Evolutionary conservation across 2,113 vertebrate genomes (phyloP).

Genomic region (Syngnathoides biaculeatus): DNA sequence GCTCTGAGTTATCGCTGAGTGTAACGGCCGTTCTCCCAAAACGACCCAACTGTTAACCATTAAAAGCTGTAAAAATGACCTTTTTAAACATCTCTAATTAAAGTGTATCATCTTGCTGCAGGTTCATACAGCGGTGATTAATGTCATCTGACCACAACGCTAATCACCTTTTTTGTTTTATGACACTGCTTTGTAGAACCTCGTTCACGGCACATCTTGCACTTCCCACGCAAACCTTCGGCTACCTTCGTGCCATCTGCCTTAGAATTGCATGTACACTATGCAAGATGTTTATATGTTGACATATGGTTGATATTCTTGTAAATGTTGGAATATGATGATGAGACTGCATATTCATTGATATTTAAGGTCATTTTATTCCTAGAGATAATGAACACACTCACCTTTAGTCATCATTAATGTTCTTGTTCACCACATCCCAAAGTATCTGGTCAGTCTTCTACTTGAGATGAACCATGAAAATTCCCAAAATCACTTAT

Average conservation of each 20-base stretch:
- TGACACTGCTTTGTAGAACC: not conserved
- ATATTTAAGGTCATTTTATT: no score
- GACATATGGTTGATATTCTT: not conserved
- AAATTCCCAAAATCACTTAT: no score
- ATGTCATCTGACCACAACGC: not conserved
- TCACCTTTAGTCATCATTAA: no score
- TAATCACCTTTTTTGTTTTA: not conserved
- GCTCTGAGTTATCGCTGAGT: not conserved
- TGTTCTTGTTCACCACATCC: no score
- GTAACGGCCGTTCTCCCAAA: slow-evolving; percentile 4
- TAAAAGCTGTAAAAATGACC: not conserved
- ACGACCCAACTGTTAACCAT: slow-evolving; percentile 12
- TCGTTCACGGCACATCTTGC: not conserved
- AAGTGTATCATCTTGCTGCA: slow-evolving; percentile 7
- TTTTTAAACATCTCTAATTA: slow-evolving; percentile 33
- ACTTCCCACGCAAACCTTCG: not conserved
- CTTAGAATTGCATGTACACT: not conserved
- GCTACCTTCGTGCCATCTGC: not conserved
- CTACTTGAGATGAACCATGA: no score
- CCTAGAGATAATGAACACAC: no score
- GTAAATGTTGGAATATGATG: not conserved
- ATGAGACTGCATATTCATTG: not conserved
- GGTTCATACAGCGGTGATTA: not conserved
- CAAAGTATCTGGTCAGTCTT: no score
- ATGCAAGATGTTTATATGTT: not conserved